Conservation (phyloP, 2,888 invertebrate genomes). For the Xestia c-nigrum region DNA sequence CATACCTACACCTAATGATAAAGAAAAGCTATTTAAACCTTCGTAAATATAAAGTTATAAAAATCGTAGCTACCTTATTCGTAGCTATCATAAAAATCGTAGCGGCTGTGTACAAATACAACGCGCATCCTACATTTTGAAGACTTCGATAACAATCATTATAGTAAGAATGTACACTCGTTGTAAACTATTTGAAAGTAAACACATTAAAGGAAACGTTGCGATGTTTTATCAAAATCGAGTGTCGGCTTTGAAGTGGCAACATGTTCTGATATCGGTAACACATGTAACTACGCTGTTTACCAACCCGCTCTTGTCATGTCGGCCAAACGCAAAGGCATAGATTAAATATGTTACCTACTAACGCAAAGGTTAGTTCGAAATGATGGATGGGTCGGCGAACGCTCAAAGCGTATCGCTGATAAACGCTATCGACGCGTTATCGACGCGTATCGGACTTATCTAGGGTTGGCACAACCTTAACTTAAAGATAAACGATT, state of each 20-base stretch:
- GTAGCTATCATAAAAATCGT: conserved; percentile 61
- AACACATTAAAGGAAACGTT: conserved; percentile 83
- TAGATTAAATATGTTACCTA: conserved; percentile 76
- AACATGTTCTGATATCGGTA: conserved; percentile 83
- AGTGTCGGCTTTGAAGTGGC: conserved; percentile 85
- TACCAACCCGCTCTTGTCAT: conserved; percentile 80
- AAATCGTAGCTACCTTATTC: conserved; percentile 69
- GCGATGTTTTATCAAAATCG: conserved; percentile 79
- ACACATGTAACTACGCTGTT: conserved; percentile 88
- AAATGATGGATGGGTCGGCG: conserved; percentile 89
- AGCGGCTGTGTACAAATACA: conserved; percentile 48
- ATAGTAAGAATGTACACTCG: conserved; percentile 67
- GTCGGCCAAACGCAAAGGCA: conserved; percentile 87
- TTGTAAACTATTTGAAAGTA: conserved; percentile 74
- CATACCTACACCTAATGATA: conserved; percentile 18
- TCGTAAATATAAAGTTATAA: conserved; percentile 57
- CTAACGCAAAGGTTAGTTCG: conserved; percentile 74
- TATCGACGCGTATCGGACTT: conserved; percentile 80
- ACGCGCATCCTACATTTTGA: conserved; percentile 52
- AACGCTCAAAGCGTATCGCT: conserved; percentile 86
- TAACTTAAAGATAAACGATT: conserved; percentile 8
- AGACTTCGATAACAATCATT: conserved; percentile 72
- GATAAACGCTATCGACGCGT: conserved; percentile 82
- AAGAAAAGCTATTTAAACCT: conserved; percentile 35
- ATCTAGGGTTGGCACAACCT: conserved; percentile 73